A percentile compares a stretch with the other conserved stretches of the same genome.
Conservation (phyloP, 1,140 invertebrate species). For the Hyposmocoma kahamanoa region DNA sequence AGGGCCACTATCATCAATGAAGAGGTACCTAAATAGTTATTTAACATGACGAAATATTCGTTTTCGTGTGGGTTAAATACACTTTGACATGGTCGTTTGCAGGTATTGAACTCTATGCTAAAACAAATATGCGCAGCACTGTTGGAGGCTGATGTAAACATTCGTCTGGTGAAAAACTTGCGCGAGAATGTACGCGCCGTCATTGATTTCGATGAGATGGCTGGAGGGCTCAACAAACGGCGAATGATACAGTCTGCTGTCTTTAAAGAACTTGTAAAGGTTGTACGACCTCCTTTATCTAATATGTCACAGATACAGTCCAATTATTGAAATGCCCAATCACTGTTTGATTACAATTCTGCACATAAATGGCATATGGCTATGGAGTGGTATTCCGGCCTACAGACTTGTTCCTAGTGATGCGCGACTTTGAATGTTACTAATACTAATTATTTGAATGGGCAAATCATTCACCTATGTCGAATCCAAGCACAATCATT, state of each 20-base stretch:
- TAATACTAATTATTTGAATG: too few species aligned
- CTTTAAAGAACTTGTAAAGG: slow-evolving; percentile 98
- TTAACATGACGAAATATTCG: not conserved
- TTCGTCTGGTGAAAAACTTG: slow-evolving; percentile 95
- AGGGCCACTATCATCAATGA: slow-evolving; percentile 99
- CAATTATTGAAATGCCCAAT: too few species aligned
- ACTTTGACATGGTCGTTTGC: slow-evolving; percentile 27
- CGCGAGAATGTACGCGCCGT: slow-evolving; percentile 98
- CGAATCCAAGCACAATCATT: too few species aligned
- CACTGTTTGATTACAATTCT: not conserved
- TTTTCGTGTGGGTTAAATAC: not conserved
- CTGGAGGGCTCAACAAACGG: slow-evolving; percentile 97
- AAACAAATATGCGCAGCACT: slow-evolving; percentile 99
- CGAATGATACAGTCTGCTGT: slow-evolving; percentile 99
- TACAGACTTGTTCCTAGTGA: too few species aligned
- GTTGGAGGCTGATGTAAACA: slow-evolving; percentile 99
- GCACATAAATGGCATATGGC: not conserved
- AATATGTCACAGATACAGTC: too few species aligned
- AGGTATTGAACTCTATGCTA: slow-evolving; percentile 99
- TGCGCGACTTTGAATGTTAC: too few species aligned
- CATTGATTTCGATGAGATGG: slow-evolving; percentile 99
- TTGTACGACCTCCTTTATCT: too few species aligned
- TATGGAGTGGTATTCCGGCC: too few species aligned
- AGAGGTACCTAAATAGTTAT: slow-evolving; percentile 79
- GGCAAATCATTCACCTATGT: too few species aligned